Base-by-base conservation (phyloP, 2,888 invertebrate genomes). In the Brachypalpus laphriformis region DNA sequence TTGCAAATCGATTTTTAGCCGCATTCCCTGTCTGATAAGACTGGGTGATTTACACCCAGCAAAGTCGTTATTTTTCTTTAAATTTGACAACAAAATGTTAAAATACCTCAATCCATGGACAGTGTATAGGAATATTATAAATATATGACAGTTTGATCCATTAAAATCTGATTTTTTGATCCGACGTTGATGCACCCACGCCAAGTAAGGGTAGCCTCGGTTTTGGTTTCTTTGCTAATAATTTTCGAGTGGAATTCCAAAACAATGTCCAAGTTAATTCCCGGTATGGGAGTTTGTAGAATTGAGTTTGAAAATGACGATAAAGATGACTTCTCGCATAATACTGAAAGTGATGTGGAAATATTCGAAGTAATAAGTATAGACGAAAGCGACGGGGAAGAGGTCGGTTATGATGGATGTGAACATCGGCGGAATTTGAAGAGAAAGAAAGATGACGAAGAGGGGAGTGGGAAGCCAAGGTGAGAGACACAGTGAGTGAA, bases 111-210 rank as follows among this genome's bases (percentile, higher is more conserved):
- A 61, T 42, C 16, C 16, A 6, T 47, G 16, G 25, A 22, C 16
- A 16, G n/a, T 9, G 5, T 18, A 9, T 16, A 18, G 31, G 5
- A 56, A 56, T 18, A 14, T 8, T 1, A 51, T 25, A 14, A 0
- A 18, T 51, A 14, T 25, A 11, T 51, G 45, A 45, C 56, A n/a
- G 18, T 34, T 34, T 18, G 18, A 18, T 34, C 1, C 1, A 18
- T 37, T 4, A n/a, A 40, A 8, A 6, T n/a, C 6, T 6, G 14
- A 22, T 47, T 45, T 56, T 22, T 47, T n/a, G 6, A 2, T 16
- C 20, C 16, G 28, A 34, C 20, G 57, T 71, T 45, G 22, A 34
- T 16, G 45, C 20, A 71, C 70, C 56, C 34, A 71, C 47, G n/a
- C 0, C 45, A n/a, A 11, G 28, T 25, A 14, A 42, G 18, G 31